Conservation (phyloP, 2,797 vertebrate genomes). For the Enteromius fasciolatus region DNA sequence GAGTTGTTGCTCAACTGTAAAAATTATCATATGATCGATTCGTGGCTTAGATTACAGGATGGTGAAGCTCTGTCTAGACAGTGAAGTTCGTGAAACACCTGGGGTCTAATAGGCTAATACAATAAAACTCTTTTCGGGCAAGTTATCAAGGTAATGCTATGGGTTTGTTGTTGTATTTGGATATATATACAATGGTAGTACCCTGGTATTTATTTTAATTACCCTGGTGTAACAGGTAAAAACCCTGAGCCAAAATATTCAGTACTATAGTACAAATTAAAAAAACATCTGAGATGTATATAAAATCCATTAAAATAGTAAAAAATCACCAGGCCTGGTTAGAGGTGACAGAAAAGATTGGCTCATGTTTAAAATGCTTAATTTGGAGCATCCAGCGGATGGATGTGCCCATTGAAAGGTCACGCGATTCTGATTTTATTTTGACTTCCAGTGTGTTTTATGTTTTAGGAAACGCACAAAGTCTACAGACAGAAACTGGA, state of each 20-base stretch:
- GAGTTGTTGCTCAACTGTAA: conserved; percentile 33
- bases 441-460: neutral
- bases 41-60: conserved; percentile 1
- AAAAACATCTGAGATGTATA: neutral
- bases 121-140: neutral
- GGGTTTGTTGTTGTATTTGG: neutral
- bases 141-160: neutral
- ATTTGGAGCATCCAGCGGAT: neutral
- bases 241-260: neutral
- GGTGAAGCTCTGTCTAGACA: neutral
- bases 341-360: neutral
- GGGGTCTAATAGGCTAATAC: neutral
- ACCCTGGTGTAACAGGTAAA: neutral
- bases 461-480: conserved; percentile 90
- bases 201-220: neutral
- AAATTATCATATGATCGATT: neutral
- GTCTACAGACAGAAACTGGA: conserved; percentile 94
- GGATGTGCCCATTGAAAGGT: conserved; percentile 7
- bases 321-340: neutral
- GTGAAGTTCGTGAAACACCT: neutral
- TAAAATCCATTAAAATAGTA: neutral
- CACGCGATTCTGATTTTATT: neutral
- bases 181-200: neutral
- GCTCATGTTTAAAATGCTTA: conserved; percentile 3
- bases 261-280: neutral